These are phyloP conservation scores for Lanius ludovicianus DNA, from an alignment of 2,113 vertebrate genomes.

Conservation along the genomic window DNA sequence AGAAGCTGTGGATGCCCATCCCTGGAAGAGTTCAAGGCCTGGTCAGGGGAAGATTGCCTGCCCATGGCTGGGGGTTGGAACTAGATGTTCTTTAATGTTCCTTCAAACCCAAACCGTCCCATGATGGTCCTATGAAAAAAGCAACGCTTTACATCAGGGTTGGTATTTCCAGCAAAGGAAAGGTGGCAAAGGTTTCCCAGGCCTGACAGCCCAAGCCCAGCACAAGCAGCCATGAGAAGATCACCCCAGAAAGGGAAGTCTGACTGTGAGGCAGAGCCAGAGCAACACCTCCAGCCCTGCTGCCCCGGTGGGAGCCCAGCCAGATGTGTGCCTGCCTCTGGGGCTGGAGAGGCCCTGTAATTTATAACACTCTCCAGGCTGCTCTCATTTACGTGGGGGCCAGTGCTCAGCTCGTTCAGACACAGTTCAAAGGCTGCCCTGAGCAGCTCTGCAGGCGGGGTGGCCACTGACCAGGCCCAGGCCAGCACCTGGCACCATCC, in stretches of 20 bases:
- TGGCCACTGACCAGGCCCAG: background rate
- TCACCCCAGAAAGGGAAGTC: background rate
- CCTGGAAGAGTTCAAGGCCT: background rate
- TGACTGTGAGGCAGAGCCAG: background rate
- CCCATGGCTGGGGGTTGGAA: background rate
- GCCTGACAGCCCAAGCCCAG: background rate
- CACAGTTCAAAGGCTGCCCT: conserved; percentile 16
- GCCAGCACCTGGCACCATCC: background rate
- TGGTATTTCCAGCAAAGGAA: background rate
- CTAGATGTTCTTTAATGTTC: background rate
- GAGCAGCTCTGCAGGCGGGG: background rate
- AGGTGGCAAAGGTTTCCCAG: background rate
- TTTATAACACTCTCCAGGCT: conserved; percentile 31
- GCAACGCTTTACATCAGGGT: background rate
- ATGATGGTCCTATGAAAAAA: background rate
- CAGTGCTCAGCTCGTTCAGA: background rate
- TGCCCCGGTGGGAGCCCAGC: background rate
- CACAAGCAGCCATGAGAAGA: background rate
- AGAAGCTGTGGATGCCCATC: background rate
- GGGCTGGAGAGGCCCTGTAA: background rate
- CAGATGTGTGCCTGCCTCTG: conserved; percentile 47
- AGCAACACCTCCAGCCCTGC: background rate
- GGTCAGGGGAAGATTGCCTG: background rate
- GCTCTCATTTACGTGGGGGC: conserved; percentile 21
- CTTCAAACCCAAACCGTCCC: background rate